These are phyloP conservation scores for Chionis minor DNA, from an alignment of 2,113 vertebrate genomes.

Conservation along the genomic window DNA sequence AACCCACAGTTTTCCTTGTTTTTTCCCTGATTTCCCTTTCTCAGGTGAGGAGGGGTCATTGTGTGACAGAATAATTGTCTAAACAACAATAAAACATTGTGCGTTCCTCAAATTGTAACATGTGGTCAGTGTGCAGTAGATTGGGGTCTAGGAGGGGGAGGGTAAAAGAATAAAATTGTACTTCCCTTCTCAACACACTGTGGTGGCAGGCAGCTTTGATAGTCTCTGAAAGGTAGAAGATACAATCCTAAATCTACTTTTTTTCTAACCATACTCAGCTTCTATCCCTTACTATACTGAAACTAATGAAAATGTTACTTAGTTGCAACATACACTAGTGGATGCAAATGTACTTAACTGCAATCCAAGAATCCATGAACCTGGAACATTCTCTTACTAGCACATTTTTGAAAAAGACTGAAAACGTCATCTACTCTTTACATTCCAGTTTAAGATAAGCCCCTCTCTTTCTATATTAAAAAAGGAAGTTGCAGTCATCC, in stretches of 20 bases:
- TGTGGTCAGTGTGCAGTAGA: not conserved
- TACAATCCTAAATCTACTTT: rapidly evolving
- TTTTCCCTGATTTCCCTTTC: too few species aligned
- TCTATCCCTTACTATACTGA: not conserved
- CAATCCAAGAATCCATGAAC: not conserved
- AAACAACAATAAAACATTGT: too few species aligned
- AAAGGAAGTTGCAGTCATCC: not conserved
- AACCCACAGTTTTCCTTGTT: too few species aligned
- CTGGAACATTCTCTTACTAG: not conserved
- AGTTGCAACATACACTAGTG: not conserved
- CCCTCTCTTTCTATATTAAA: not conserved
- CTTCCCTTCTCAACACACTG: not conserved
- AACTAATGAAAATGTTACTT: not conserved
- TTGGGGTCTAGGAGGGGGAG: rapidly evolving
- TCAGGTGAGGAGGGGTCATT: too few species aligned
- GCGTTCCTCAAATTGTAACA: too few species aligned
- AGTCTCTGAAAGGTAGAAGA: not conserved
- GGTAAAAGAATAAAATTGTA: not conserved
- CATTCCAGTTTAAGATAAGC: not conserved
- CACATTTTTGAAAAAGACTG: not conserved
- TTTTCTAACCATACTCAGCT: not conserved
- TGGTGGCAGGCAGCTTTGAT: not conserved
- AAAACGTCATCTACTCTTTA: not conserved
- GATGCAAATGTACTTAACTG: not conserved
- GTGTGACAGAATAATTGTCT: too few species aligned